Base-by-base conservation (phyloP, 1,140 invertebrate species). In the Cydia strobilella region DNA sequence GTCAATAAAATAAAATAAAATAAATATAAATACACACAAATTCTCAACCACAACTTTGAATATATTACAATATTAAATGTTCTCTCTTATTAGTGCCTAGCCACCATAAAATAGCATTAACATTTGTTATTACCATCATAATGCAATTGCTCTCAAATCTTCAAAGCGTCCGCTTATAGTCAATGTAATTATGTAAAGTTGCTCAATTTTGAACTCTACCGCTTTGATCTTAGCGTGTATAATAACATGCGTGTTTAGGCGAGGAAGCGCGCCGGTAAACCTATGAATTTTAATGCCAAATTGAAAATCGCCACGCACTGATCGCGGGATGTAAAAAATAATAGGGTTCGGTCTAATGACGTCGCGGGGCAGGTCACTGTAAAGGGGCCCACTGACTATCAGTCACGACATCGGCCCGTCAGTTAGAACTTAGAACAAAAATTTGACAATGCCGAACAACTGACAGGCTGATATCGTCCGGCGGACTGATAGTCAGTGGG, bases 211-310 rank as follows among this genome's bases (percentile, higher is more conserved):
- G 51, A 54, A 7, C 15, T 18, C 51, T 54, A 54, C 1, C 7
- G 7, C 51, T 7, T 7, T 54, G n/a, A 2, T 7, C 51, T 5
- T 54, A 54, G 51, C 15, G 51, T 18, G 5, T 18, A 18, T n/a
- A 54, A 54, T 54, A 15, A 48, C 15, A 48, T 48, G 45, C 51
- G 51, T 54, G 51, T 54, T 18, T 2, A 2, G 9, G 62, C 62
- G n/a, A 23, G 62, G 62, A 23, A 63, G 20, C 62, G 62, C 7
- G 15, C 63, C 27, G 15, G 27, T 31, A 35, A 31, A 66, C 63
- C 63, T 31, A 66, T 66, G 63, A 66, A 66, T 66, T 66, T 66
- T 66, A 66, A 66, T 66, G 63, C n/a, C 27, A 66, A 66, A 66
- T 66, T 66, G 63, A 66, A 66, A 66, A 66, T 65, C 62, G 62